Evolutionary conservation across 2,888 invertebrate genomes (phyloP).

Genomic region (Hirtodrosophila trivittata): DNA sequence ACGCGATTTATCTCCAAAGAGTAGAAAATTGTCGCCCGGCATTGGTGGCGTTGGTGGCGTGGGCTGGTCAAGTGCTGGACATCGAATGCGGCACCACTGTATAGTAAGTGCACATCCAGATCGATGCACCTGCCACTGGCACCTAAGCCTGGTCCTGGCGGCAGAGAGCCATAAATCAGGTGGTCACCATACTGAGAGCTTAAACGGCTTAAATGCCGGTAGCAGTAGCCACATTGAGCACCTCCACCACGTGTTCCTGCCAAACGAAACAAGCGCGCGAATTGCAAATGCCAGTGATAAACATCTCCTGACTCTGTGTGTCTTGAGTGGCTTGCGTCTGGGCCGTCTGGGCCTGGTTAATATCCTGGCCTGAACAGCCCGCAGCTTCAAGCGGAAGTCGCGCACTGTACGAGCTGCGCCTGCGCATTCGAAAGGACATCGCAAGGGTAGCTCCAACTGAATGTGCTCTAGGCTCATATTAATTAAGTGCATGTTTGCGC

Average conservation of each 20-base stretch:
- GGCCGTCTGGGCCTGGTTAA: not conserved
- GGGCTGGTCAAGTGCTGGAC: conserved; percentile 11
- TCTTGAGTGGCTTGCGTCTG: not conserved
- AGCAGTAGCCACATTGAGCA: conserved; percentile 39
- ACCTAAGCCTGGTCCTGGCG: conserved; percentile 19
- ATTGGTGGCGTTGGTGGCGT: conserved; percentile 37
- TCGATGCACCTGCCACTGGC: conserved; percentile 46
- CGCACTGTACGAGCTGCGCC: conserved; percentile 13
- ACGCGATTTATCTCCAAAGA: conserved; percentile 10
- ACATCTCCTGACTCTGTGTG: conserved; percentile 35
- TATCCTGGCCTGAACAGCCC: conserved; percentile 42
- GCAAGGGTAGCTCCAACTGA: conserved; percentile 22
- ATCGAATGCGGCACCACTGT: too few relatives aligned
- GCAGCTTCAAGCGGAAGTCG: conserved; percentile 57
- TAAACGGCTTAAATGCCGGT: conserved; percentile 73
- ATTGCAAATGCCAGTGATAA: conserved; percentile 57
- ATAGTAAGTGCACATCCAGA: not conserved
- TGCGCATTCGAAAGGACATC: conserved; percentile 36
- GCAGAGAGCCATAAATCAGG: conserved; percentile 59
- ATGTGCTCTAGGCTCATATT: conserved; percentile 65
- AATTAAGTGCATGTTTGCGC: conserved; percentile 72
- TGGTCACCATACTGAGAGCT: conserved; percentile 28
- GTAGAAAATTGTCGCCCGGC: not conserved
- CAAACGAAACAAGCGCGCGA: conserved; percentile 62
- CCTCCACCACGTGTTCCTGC: conserved; percentile 33